phyloP scores from a whole-genome alignment of 2,113 vertebrate species.

The Cygnus buccinator region DNA sequence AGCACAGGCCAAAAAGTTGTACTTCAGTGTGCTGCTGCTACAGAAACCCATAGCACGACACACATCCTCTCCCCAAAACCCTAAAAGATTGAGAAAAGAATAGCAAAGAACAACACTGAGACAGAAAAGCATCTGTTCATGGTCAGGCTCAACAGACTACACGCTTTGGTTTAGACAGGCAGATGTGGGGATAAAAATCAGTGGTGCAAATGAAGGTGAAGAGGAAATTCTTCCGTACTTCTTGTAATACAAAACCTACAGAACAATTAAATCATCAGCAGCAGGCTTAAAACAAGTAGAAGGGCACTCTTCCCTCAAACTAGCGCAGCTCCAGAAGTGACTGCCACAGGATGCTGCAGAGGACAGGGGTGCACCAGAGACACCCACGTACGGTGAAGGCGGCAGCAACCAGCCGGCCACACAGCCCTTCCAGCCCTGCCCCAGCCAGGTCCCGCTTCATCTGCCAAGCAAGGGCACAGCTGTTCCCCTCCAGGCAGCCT shows the following conservation, averaged over 20 bases:
- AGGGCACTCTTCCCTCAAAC: neutral
- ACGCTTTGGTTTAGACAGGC: neutral
- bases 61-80: neutral
- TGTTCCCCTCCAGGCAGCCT: neutral
- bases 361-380: neutral
- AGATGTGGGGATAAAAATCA: neutral
- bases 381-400: neutral
- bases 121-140: neutral
- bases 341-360: fast-evolving
- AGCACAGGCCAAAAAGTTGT: neutral
- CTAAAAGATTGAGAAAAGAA: neutral
- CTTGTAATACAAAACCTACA: neutral
- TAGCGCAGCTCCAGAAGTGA: neutral
- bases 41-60: neutral
- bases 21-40: neutral
- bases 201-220: neutral
- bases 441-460: neutral
- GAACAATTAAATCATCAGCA: neutral
- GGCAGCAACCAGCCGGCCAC: fast-evolving
- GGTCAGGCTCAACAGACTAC: neutral
- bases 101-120: neutral
- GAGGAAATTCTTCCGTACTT: neutral
- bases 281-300: neutral
- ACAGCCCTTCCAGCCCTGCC: neutral
- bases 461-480: neutral